Base-by-base conservation (phyloP, 2,113 vertebrate genomes). In the Rhagologus leucostigma region DNA sequence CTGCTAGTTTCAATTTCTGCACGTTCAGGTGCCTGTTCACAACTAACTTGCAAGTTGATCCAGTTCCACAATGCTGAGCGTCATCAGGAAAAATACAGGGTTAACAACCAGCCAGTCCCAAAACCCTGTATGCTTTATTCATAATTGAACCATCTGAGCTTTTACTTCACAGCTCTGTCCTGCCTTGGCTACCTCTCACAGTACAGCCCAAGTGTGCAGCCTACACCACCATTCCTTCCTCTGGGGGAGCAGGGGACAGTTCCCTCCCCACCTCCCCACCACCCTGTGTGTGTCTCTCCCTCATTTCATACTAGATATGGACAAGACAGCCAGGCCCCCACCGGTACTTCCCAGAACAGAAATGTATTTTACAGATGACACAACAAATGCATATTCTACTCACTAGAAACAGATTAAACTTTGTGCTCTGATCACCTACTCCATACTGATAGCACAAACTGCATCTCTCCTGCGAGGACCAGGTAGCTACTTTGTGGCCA, bases 261-360 rank as follows among this genome's bases (percentile, higher is more conserved):
- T 33, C 10, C 27, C 47, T 24, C 3, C 0, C 21, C 10, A 41
- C 17, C 9, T 62, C 23, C 24, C 21, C 10, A 53, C 16, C 60
- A 29, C 0, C 4, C 9, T 8, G 5, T 17, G 7, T 12, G 7
- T 5, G 6, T 35, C 6, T 50, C 21, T 27, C 3, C 4, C 7
- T 2, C 2, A 3, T 13, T 44, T 49, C 37, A 42, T 2, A n/a
- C 2, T 0, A 57, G 32, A 9, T 5, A 19, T 0, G 6, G 39
- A 27, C 37, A 42, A 42, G 44, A 47, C 49, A 63, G 9, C 3
- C 39, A 11, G 16, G 11, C 47, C 63, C 23, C 24, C 27, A 17
- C 70, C 65, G 8, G 23, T 47, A 44, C 13, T 26, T 59, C 35
- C 37, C 53, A 47, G 32, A 50, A 35, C 1, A 23, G 11, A 93